Evolutionary conservation across 2,797 vertebrate species (phyloP).

Genomic region (Sciurus carolinensis): DNA sequence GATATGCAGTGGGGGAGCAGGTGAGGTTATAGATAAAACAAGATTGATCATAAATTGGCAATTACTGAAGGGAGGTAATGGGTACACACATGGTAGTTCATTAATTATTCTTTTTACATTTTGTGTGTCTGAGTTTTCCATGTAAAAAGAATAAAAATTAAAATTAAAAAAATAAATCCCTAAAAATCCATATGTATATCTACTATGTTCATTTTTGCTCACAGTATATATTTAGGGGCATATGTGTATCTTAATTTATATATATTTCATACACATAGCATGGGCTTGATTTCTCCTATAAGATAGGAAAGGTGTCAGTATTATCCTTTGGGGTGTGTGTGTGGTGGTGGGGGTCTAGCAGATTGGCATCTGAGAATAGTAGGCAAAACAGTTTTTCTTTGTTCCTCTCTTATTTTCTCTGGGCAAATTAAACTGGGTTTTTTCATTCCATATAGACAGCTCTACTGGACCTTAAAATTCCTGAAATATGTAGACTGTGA

Average conservation of each 20-base stretch:
- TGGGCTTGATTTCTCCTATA: neutral
- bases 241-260: neutral
- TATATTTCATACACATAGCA: neutral
- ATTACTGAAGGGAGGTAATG: neutral
- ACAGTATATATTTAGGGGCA: neutral
- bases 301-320: neutral
- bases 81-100: neutral
- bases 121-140: neutral
- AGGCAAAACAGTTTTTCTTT: neutral
- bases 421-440: neutral
- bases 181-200: neutral
- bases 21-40: neutral
- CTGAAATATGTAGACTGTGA: neutral
- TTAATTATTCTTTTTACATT: neutral
- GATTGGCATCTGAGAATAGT: neutral
- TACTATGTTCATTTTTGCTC: slow-evolving; percentile 8
- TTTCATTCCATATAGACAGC: neutral
- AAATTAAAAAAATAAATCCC: neutral
- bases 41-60: neutral
- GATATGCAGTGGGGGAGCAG: neutral
- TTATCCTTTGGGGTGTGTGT: neutral
- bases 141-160: neutral
- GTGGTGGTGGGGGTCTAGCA: neutral
- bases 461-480: slow-evolving; percentile 33
- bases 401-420: slow-evolving; percentile 19